Conservation (phyloP, 2,888 invertebrate genomes). For the Strigamia maritima region DNA sequence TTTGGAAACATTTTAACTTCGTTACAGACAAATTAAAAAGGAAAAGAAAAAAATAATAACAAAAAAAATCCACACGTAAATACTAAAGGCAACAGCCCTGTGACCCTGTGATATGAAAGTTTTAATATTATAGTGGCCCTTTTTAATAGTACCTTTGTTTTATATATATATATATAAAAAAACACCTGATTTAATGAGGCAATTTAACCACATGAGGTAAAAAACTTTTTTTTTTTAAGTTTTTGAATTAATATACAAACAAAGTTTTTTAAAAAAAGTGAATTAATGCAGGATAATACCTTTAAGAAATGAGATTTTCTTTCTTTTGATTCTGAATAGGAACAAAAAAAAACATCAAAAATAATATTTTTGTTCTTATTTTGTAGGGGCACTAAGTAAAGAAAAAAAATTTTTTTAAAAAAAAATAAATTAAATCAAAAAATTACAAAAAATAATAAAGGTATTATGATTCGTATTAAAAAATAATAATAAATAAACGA, state of each 20-base stretch:
- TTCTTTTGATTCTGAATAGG: not conserved
- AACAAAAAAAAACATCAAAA: slow-evolving; percentile 6
- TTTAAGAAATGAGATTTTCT: slow-evolving; percentile 5
- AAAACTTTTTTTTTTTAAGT: not conserved
- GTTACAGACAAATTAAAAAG: not conserved
- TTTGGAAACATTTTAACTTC: slow-evolving; percentile 17
- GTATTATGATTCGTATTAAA: not conserved
- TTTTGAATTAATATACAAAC: not conserved
- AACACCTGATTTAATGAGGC: not conserved
- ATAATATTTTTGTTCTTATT: not conserved
- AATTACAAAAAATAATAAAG: not conserved
- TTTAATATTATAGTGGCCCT: not conserved
- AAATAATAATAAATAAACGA: not conserved
- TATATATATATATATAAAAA: not conserved
- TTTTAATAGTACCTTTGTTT: not conserved
- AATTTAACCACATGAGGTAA: slow-evolving; percentile 18
- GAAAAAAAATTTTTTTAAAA: not conserved
- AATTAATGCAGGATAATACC: not conserved
- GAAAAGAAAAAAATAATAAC: not conserved
- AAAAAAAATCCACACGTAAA: slow-evolving; percentile 37
- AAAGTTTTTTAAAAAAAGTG: not conserved
- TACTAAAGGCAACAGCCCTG: slow-evolving; percentile 43
- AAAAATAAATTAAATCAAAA: too few species aligned
- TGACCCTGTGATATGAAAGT: slow-evolving; percentile 42
- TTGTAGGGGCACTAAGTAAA: not conserved